Base-by-base conservation (phyloP, 2,888 invertebrate genomes). In the Stegophylla sp. region DNA sequence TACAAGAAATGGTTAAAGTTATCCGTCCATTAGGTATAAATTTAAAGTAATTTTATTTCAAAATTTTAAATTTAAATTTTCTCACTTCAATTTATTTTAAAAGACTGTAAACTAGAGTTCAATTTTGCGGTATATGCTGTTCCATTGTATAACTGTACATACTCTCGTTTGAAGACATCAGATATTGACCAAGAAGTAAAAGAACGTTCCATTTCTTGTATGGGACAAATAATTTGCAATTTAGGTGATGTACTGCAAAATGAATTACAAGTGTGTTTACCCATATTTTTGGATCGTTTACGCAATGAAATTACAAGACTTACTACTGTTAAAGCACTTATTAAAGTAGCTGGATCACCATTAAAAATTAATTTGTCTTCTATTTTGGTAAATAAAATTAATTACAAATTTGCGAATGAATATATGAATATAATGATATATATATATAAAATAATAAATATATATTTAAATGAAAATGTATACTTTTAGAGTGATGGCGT, bases 131-230 rank as follows among this genome's bases (percentile, higher is more conserved):
- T 92, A n/a, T 93, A 93, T 86, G 92, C 95, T 28, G 90, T 90
- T 17, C 91, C 92, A 82, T 91, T 94, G 86, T 98, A 97, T 87
- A 89, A 91, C 82, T 94, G 94, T 85, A 95, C 96, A 0, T 87
- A 97, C 84, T 90, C 92, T 82, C 91, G 97, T 82, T 89, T 99
- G 56, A 93, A 93, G 85, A 95, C 98, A 48, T 94, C 97, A 0
- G 98, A 99, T 86, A 97, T 98, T 86, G 99, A 99, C 88, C 98
- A 99, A 87, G 99, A 99, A 88, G 98, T 99, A 0, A 98, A 99
- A 87, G 99, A 99, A 86, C 91, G 97, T 34, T 97, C 99, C 13
- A 98, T 99, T 83, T 94, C 96, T 0, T 96, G 98, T 85, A 95
- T 96, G 93, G 97, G 97, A 17, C 96, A 97, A 87, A 92, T 98